A percentile compares a stretch with the other conserved stretches of the same genome.
These are phyloP conservation scores for Cotesia vestalis DNA, from an alignment of 1,140 invertebrate species.

Conservation along the genomic window DNA sequence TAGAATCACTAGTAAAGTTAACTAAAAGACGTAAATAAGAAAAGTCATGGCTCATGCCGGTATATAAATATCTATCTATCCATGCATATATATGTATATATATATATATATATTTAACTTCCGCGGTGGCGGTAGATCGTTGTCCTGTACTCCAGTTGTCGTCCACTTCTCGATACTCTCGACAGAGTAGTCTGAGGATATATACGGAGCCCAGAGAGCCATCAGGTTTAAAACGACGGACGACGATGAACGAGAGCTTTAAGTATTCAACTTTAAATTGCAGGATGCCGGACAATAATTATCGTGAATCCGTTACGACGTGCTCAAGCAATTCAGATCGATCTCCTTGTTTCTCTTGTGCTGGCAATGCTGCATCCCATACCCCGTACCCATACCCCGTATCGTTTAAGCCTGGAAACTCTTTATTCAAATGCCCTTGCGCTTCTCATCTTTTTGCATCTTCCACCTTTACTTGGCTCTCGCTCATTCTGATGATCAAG, in stretches of 20 bases:
- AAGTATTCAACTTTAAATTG: slow-evolving; percentile 51
- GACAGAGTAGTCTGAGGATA: too few species aligned
- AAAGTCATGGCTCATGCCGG: too few species aligned
- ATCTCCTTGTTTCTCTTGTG: slow-evolving; percentile 34
- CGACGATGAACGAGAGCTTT: slow-evolving; percentile 18
- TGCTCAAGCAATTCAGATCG: slow-evolving; percentile 35
- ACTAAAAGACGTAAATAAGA: too few species aligned
- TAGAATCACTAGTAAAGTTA: too few species aligned
- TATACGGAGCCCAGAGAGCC: slow-evolving; percentile 35
- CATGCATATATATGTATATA: too few species aligned
- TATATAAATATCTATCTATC: too few species aligned
- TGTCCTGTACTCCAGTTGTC: slow-evolving; percentile 12
- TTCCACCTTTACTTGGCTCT: background rate
- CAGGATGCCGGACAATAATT: slow-evolving; percentile 53
- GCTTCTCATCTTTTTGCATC: slow-evolving; percentile 20
- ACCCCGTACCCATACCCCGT: too few species aligned
- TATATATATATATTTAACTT: background rate
- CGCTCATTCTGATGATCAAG: slow-evolving; percentile 2
- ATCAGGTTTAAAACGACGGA: slow-evolving; percentile 48
- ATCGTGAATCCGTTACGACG: slow-evolving; percentile 42
- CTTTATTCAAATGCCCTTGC: slow-evolving; percentile 26
- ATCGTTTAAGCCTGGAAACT: background rate
- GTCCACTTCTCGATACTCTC: slow-evolving; percentile 12
- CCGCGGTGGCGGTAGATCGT: slow-evolving; percentile 20
- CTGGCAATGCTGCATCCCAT: too few species aligned